Percentiles rank a stretch among this genome's conserved stretches.
These are phyloP conservation scores for Lepus americanus DNA, from an alignment of 2,113 vertebrate species.

Conservation along the genomic window DNA sequence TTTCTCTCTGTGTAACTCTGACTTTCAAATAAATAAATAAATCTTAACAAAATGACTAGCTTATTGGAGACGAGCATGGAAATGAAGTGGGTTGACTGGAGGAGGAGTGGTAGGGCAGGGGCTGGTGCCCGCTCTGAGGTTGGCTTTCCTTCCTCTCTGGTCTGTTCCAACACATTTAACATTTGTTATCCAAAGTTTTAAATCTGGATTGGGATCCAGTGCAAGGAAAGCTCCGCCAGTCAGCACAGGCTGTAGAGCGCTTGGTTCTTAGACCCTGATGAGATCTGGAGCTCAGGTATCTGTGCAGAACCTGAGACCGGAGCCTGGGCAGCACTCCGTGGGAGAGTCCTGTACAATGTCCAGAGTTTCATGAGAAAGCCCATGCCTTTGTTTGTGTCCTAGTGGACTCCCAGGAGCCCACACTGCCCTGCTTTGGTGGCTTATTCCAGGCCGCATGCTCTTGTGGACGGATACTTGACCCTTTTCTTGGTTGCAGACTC, in stretches of 20 bases:
- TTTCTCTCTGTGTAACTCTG: too few species aligned
- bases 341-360: background rate
- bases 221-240: background rate
- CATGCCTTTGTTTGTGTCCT: background rate
- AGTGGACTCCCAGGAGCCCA: background rate
- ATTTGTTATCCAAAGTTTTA: background rate
- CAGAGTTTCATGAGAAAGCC: background rate
- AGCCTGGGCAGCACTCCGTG: background rate
- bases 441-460: background rate
- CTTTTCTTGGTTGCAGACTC: background rate
- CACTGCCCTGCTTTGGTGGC: background rate
- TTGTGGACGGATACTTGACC: background rate
- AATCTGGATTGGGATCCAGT: background rate
- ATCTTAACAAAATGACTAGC: background rate
- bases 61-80: background rate
- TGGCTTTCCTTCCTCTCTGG: background rate
- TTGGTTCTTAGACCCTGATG: background rate
- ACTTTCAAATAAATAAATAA: too few species aligned
- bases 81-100: background rate
- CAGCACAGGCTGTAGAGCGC: background rate
- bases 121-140: background rate
- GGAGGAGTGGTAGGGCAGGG: background rate
- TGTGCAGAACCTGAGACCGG: background rate
- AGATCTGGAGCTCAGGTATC: background rate
- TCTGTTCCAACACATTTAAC: background rate